phyloP scores from a whole-genome alignment of 2,888 invertebrate genomes.

The Philhelius pedissequus region DNA sequence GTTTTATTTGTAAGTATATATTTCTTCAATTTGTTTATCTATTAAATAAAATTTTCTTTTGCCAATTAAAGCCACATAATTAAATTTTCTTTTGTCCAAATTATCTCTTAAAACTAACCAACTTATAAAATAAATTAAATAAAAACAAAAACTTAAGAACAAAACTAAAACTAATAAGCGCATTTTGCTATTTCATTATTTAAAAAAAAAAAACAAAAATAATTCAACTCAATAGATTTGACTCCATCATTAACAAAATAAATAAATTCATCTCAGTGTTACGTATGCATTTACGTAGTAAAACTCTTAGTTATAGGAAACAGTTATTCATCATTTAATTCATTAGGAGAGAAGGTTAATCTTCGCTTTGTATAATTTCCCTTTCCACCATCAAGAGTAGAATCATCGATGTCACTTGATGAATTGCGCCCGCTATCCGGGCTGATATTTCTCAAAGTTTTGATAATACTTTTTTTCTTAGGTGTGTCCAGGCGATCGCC shows the following conservation, averaged over 20 bases:
- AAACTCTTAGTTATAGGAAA: background rate
- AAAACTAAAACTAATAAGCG: constrained; percentile 62
- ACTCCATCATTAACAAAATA: constrained; percentile 47
- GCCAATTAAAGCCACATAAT: constrained; percentile 51
- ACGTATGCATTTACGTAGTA: constrained; percentile 8
- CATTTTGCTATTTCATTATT: constrained; percentile 49
- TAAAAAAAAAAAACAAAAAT: background rate
- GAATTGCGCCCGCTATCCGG: constrained; percentile 78
- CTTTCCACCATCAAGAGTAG: constrained; percentile 51
- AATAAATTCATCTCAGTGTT: constrained; percentile 50
- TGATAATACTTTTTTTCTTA: background rate
- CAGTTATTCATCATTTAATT: constrained; percentile 88
- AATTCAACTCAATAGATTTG: constrained; percentile 41
- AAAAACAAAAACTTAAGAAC: constrained; percentile 19
- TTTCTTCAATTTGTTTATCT: background rate
- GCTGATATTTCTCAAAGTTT: constrained; percentile 71
- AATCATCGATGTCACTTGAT: constrained; percentile 72
- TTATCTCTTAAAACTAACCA: constrained; percentile 31
- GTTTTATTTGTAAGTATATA: constrained; percentile 23
- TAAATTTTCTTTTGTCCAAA: background rate
- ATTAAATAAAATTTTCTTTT: constrained; percentile 34
- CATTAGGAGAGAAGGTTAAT: constrained; percentile 81
- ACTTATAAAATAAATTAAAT: constrained; percentile 17
- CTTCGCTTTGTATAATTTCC: constrained; percentile 72
- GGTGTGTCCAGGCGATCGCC: constrained; percentile 63